Evolutionary conservation across 2,888 invertebrate species (phyloP), one percentile per base, ranked within the genome.

Genomic region (Drosophila silvestris): DNA sequence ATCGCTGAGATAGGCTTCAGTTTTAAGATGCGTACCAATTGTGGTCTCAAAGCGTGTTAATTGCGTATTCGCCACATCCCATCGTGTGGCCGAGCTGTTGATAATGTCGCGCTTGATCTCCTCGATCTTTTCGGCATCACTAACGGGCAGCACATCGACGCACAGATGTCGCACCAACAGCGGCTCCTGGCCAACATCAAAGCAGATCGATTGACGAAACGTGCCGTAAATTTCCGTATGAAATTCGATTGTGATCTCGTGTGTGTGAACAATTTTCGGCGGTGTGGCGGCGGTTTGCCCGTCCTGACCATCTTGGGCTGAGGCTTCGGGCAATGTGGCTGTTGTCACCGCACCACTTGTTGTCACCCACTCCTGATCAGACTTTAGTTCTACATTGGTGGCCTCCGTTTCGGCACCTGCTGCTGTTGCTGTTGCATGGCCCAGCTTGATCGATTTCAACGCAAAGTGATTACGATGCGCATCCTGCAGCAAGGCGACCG

Each of bases 181-280:
- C 0, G 96, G 96, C 87, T 95, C 95, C 61, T 93, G 91, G 1
- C 96, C 96, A 88, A 96, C 96, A 92, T 96, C 97, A 92, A 97
- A 96, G 5, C 97, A 95, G 3, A 97, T 94, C 2, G 96, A 95
- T 92, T 97, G 97, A 4, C 96, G 95, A 92, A 97, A 97, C 5
- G 97, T 97, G 16, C 94, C 97, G 90, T 96, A 97, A 68, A 97
- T 96, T 77, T 96, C 95, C 0, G 96, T 96, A 63, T 94, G 94
- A 91, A 96, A 96, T 57, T 94, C 94, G 50, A 96, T 94, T 60
- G 94, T 94, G 3, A 95, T 93, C 74, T 94, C 93, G 85, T 95
- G 94, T 57, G 92, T 93, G 19, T 93, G 75, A 4, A 81, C 70
- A 22, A 89, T 69, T 1, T 66, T 33, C 22, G 75, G 30, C 1